phyloP scores from a whole-genome alignment of 1,140 invertebrate genomes.

The Agraylea sexmaculata region DNA sequence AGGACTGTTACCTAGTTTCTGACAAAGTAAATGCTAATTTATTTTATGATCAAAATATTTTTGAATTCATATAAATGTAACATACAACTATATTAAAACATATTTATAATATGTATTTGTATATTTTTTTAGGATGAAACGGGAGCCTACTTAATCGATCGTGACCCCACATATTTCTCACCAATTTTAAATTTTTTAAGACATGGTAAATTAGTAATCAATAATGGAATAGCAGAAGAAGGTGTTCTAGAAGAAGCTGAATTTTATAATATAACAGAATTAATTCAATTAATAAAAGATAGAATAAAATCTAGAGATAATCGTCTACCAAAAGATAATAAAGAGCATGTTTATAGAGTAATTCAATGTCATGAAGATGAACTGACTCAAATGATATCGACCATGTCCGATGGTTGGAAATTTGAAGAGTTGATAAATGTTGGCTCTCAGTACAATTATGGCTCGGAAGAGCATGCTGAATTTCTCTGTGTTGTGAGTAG shows the following conservation, averaged over 20 bases:
- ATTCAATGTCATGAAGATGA: conserved; percentile 98
- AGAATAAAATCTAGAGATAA: conserved; percentile 70
- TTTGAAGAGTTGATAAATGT: conserved; percentile 97
- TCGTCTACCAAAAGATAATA: conserved; percentile 58
- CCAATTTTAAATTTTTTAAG: conserved; percentile 95
- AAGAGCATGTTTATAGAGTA: conserved; percentile 96
- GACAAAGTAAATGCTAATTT: conserved; percentile 80
- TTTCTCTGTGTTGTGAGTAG: conserved; percentile 97
- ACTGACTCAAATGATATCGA: conserved; percentile 94
- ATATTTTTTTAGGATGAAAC: conserved; percentile 78
- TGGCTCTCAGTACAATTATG: conserved; percentile 93
- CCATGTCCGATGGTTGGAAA: conserved; percentile 98
- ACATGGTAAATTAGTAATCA: conserved; percentile 95
- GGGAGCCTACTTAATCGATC: conserved; percentile 96
- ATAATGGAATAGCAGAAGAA: conserved; percentile 94
- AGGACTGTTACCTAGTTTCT: conserved; percentile 83
- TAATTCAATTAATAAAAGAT: conserved; percentile 90
- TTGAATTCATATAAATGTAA: too few relatives aligned
- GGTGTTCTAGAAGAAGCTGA: conserved; percentile 98
- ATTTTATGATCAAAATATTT: too few relatives aligned
- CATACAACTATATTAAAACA: too few relatives aligned
- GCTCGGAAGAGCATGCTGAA: conserved; percentile 92
- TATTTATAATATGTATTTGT: background rate
- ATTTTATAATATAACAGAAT: conserved; percentile 96
- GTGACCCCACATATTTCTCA: conserved; percentile 96